Conservation (phyloP, 1,140 invertebrate species). For the Lasioglossum baleicum region DNA sequence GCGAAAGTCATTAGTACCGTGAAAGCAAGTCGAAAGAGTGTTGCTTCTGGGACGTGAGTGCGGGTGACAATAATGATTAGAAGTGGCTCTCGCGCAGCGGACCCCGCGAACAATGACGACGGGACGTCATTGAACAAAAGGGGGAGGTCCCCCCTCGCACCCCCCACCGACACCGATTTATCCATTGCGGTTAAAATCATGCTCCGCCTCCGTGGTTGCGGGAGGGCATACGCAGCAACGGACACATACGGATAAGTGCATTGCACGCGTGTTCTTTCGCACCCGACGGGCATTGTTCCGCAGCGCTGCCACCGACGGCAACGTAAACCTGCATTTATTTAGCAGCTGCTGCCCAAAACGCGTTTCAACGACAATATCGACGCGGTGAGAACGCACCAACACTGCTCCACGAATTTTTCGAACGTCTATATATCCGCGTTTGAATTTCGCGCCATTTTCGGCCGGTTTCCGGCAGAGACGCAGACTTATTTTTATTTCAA, state of each 20-base stretch:
- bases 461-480: too few species aligned
- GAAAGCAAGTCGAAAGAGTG: slow-evolving; percentile 18
- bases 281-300: slow-evolving; percentile 24
- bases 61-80: slow-evolving; percentile 45
- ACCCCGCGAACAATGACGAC: slow-evolving; percentile 34
- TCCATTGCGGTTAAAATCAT: slow-evolving; percentile 45
- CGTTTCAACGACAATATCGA: slow-evolving; percentile 23
- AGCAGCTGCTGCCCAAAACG: slow-evolving; percentile 29
- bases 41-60: slow-evolving; percentile 15
- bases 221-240: slow-evolving; percentile 14
- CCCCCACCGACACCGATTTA: slow-evolving; percentile 16
- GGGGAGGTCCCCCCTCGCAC: not conserved
- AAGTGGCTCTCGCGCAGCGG: slow-evolving; percentile 22
- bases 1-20: slow-evolving; percentile 23
- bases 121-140: slow-evolving; percentile 8
- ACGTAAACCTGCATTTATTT: slow-evolving; percentile 45
- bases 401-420: not conserved
- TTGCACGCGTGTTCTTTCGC: slow-evolving; percentile 32
- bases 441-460: too few species aligned
- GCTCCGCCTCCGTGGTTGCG: slow-evolving; percentile 33
- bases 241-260: slow-evolving; percentile 17
- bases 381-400: slow-evolving; percentile 5
- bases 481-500: too few species aligned
- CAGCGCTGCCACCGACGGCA: not conserved
- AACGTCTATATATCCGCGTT: not conserved